These are phyloP conservation scores for Scolanthus callimorphus DNA, from an alignment of 92 coral and sea anemone species.

Conservation along the genomic window DNA sequence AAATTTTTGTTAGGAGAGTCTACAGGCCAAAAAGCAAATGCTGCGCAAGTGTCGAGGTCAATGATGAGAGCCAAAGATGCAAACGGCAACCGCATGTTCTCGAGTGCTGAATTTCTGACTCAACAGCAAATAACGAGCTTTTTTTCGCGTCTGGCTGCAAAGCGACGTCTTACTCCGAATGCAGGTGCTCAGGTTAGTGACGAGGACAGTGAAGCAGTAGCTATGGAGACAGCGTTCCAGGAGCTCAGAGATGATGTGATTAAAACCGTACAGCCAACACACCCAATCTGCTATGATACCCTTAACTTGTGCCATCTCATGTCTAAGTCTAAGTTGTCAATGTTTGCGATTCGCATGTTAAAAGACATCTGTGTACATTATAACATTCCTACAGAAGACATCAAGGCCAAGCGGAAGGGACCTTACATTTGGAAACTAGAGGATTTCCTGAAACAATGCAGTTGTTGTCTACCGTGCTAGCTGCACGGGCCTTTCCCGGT, in stretches of 20 bases:
- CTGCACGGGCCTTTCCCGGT: too few species aligned
- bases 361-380: too few species aligned
- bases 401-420: too few species aligned
- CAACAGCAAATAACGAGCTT: constrained; percentile 36
- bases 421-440: too few species aligned
- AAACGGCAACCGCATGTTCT: constrained; percentile 40
- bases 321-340: too few species aligned
- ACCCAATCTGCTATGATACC: constrained; percentile 41
- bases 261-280: constrained; percentile 32
- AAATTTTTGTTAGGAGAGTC: constrained; percentile 49
- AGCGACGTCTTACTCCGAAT: constrained; percentile 21
- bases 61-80: constrained; percentile 42
- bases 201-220: constrained; percentile 14
- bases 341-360: too few species aligned
- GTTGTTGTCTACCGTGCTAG: too few species aligned
- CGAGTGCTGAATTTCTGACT: constrained; percentile 39
- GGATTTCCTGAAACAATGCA: too few species aligned
- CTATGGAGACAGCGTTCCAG: constrained; percentile 14
- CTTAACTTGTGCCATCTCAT: constrained; percentile 29
- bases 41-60: constrained; percentile 41
- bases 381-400: too few species aligned
- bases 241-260: constrained; percentile 21
- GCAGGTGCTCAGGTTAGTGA: not conserved
- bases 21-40: constrained; percentile 48
- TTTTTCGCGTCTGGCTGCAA: constrained; percentile 44